Base-by-base conservation (phyloP, 2,113 vertebrate genomes). In the Rafetus swinhoei region DNA sequence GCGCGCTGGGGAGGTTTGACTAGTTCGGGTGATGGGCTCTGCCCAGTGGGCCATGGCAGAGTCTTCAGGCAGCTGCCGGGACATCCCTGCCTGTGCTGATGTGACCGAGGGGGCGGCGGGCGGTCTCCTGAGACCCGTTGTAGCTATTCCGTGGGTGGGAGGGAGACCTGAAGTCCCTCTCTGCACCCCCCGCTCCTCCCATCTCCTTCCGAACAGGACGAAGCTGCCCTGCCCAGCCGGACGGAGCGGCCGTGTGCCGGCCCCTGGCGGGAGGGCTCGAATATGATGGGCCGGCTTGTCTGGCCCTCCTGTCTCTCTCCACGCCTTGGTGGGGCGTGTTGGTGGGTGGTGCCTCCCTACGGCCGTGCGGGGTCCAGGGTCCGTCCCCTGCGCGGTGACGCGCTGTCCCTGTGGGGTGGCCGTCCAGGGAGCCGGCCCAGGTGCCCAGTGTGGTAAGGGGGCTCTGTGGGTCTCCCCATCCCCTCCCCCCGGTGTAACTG, bases 401-500 rank as follows among this genome's bases (percentile, higher is more conserved):
- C n/a, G 29, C 15, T 19, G 62, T 16, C 62, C 32, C 32, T 3
- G 7, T 6, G n/a, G 32, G 32, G 8, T 8, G 29, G n/a, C 18
- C 8, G 27, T 25, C 25, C n/a, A 4, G 9, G 32, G 7, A 19
- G 55, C 6, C 7, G 50, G 74, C 15, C 1, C 14, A 1, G 7
- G 54, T 25, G 65, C 62, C 32, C 62, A n/a, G 32, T 4, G 4
- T 65, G n/a, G 62, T 69, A 9, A 69, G 9, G 15, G 15, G 60
- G n/a, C 62, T n/a, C 32, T n/a, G 4, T 18, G 32, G 27, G 62
- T 69, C 65, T 69, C 62, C 32, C 32, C 62, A 8, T 69, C 15
- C 3, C 62, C 29, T 32, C 8, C 15, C 14, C 35, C 12, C 25
- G 0, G 52, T 1, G 0, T 0, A 0, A 4, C 24, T 25, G 56